Percentiles rank a stretch among this genome's conserved stretches.
These are phyloP conservation scores for Pyrgus malvae DNA, from an alignment of 2,888 invertebrate genomes.

Conservation along the genomic window DNA sequence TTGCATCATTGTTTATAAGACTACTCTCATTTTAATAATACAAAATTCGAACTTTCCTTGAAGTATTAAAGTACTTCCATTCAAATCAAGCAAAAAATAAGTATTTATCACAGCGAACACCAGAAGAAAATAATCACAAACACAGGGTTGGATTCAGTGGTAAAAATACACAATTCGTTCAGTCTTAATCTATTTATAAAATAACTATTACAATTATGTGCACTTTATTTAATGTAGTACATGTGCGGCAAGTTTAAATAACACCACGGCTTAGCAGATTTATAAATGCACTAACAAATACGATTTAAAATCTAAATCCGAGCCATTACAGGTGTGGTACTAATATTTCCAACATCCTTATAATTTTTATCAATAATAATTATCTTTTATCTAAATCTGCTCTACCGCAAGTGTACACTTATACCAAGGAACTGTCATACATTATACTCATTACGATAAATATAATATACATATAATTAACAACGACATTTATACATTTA, in stretches of 20 bases:
- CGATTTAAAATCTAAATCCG: conserved; percentile 1
- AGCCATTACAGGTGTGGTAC: background rate
- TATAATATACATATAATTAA: conserved; percentile 49
- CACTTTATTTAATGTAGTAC: conserved; percentile 65
- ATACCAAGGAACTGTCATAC: conserved; percentile 69
- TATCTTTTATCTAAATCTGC: conserved; percentile 40
- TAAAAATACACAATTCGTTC: conserved; percentile 40
- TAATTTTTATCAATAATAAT: conserved; percentile 28
- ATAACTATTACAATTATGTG: conserved; percentile 63
- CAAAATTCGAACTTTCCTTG: no score
- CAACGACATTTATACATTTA: conserved; percentile 65
- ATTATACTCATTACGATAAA: conserved; percentile 49
- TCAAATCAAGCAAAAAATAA: no score
- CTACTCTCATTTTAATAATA: no score
- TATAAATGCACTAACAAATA: conserved; percentile 14
- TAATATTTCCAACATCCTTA: conserved; percentile 3
- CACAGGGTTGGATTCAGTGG: background rate
- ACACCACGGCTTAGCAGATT: conserved; percentile 54
- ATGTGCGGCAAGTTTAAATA: conserved; percentile 60
- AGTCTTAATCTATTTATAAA: conserved; percentile 70
- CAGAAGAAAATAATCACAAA: background rate
- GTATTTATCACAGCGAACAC: background rate
- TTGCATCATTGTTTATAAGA: conserved; percentile 25
- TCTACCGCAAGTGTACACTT: conserved; percentile 46
- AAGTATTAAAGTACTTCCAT: no score